These are phyloP conservation scores for Artemia sinica DNA, from an alignment of 2,888 invertebrate species.

Conservation along the genomic window DNA sequence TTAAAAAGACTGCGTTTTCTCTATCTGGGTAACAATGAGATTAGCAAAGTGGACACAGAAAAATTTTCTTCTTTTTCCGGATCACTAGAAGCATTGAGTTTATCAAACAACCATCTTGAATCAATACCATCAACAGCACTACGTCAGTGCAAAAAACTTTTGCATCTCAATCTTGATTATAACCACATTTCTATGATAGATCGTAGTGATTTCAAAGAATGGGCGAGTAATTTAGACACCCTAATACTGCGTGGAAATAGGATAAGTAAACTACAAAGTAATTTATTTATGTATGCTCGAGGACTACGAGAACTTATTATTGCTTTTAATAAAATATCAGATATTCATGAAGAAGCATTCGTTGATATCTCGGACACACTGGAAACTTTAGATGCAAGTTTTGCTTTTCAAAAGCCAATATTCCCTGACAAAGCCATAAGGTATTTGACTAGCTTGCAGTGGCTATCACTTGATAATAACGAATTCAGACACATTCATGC, in stretches of 20 bases:
- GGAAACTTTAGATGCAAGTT: constrained; percentile 67
- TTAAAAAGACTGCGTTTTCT: constrained; percentile 55
- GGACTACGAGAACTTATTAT: constrained; percentile 70
- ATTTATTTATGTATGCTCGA: constrained; percentile 51
- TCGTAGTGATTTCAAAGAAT: constrained; percentile 54
- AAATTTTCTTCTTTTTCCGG: constrained; percentile 42
- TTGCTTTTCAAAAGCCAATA: constrained; percentile 59
- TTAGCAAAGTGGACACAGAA: constrained; percentile 44
- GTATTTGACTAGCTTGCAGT: constrained; percentile 53
- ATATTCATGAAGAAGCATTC: constrained; percentile 62
- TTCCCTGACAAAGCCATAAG: constrained; percentile 58
- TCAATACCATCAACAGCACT: constrained; percentile 35
- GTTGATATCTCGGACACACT: constrained; percentile 53
- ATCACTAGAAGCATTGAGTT: constrained; percentile 47
- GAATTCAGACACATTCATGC: constrained; percentile 51
- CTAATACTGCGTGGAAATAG: constrained; percentile 66
- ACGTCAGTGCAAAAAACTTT: constrained; percentile 50
- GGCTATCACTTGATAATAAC: constrained; percentile 73
- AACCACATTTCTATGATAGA: constrained; percentile 61
- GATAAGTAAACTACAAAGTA: constrained; percentile 47
- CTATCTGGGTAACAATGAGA: constrained; percentile 61
- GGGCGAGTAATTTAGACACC: constrained; percentile 61
- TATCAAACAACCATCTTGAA: constrained; percentile 26
- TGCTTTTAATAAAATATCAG: constrained; percentile 72
- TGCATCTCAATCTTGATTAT: constrained; percentile 75